Conservation (phyloP, 2,113 vertebrate species). For the Barbus barbus region DNA sequence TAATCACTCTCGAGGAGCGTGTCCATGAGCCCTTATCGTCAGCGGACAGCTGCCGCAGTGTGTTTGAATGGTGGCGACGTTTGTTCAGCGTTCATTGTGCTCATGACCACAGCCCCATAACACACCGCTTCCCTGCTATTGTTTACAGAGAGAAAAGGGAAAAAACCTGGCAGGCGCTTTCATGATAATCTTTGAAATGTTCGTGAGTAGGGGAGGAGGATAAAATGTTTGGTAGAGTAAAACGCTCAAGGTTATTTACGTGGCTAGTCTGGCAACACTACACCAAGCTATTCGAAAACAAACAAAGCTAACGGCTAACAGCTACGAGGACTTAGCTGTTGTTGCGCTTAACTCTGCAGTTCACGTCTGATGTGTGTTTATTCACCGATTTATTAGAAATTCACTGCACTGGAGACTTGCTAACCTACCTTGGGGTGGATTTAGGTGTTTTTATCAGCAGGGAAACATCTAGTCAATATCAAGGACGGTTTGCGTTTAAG, state of each 20-base stretch:
- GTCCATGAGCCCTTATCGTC: slow-evolving; percentile 71
- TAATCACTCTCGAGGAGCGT: slow-evolving; percentile 63
- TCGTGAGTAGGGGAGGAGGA: neutral
- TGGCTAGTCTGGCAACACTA: neutral
- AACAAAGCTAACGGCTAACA: slow-evolving; percentile 9
- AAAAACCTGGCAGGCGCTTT: slow-evolving; percentile 24
- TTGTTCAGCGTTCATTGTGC: slow-evolving; percentile 52
- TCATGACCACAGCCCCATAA: neutral
- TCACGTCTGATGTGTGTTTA: neutral
- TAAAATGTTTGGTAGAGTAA: neutral
- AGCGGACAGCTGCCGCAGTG: slow-evolving; percentile 73
- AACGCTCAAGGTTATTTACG: slow-evolving; percentile 4
- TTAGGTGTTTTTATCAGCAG: neutral
- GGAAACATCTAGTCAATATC: neutral
- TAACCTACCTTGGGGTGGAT: neutral
- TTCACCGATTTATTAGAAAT: neutral
- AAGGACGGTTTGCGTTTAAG: neutral
- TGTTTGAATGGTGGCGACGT: slow-evolving; percentile 48
- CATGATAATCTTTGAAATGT: slow-evolving; percentile 18
- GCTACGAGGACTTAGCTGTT: neutral
- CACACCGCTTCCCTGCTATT: slow-evolving; percentile 15
- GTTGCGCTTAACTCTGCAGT: neutral
- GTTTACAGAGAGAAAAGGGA: slow-evolving; percentile 30
- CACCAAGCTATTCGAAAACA: neutral
- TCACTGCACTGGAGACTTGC: neutral